Evolutionary conservation across 2,113 vertebrate species (phyloP).

Genomic region (Syngnathus scovelli): DNA sequence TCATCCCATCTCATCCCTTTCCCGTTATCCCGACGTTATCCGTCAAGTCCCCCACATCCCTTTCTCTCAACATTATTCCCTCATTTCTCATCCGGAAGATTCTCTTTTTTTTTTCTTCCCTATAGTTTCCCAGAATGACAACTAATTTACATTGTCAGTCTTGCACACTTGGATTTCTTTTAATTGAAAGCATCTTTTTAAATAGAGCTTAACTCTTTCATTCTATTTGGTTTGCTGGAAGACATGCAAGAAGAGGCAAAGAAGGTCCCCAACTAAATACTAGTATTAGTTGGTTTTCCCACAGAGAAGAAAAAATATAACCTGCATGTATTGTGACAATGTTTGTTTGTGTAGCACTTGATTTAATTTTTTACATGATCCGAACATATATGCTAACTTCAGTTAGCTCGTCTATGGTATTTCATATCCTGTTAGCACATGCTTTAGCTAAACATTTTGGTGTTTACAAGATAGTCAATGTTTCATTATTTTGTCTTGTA

Average conservation of each 20-base stretch:
- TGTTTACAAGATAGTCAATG: too few species aligned
- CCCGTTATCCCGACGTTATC: conserved; percentile 49
- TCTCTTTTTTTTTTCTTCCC: conserved; percentile 18
- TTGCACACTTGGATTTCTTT: neutral
- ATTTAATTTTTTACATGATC: neutral
- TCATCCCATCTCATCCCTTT: conserved; percentile 56
- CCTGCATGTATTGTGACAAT: too few species aligned
- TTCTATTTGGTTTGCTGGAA: neutral
- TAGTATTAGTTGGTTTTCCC: neutral
- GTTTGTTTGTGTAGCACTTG: too few species aligned
- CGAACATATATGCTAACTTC: too few species aligned
- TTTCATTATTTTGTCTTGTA: too few species aligned
- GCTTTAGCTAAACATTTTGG: too few species aligned
- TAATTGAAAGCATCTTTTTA: neutral
- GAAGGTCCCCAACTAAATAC: neutral
- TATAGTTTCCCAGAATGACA: neutral
- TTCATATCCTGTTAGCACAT: too few species aligned
- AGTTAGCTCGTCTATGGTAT: too few species aligned
- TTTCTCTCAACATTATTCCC: conserved; percentile 42
- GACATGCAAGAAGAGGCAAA: neutral
- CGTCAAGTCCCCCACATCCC: conserved; percentile 26
- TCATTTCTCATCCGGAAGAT: conserved; percentile 40
- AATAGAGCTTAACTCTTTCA: neutral
- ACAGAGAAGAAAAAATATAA: neutral
- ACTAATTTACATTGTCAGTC: neutral